These are phyloP conservation scores for Philypnodon macrostomus DNA, from an alignment of 2,797 vertebrate species.

Conservation along the genomic window DNA sequence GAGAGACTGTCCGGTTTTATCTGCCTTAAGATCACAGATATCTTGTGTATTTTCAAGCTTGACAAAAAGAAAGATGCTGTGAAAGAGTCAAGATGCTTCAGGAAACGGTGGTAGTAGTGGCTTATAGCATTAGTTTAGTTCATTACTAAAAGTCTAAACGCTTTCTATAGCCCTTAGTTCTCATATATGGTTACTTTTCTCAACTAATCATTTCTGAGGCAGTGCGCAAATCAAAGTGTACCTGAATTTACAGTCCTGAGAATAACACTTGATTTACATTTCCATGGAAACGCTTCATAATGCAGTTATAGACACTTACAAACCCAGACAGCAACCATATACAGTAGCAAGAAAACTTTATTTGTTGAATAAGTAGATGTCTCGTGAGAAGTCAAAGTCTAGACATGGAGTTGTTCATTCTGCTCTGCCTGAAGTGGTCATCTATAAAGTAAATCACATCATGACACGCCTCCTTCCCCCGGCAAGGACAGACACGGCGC, in stretches of 20 bases:
- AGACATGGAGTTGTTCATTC: slow-evolving; percentile 41
- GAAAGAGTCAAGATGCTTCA: background rate
- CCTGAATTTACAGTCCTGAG: slow-evolving; percentile 11
- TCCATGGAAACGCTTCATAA: slow-evolving; percentile 36
- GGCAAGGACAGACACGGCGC: slow-evolving; percentile 62
- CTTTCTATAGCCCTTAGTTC: slow-evolving; percentile 1
- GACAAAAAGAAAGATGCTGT: background rate
- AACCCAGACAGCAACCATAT: slow-evolving; percentile 7
- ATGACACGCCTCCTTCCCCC: slow-evolving; percentile 60
- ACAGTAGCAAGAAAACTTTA: slow-evolving; percentile 31
- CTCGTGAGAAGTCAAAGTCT: slow-evolving; percentile 47
- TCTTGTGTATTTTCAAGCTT: background rate
- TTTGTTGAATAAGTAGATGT: slow-evolving; percentile 39
- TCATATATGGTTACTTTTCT: slow-evolving; percentile 3
- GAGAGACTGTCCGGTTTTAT: background rate
- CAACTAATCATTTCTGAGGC: slow-evolving; percentile 11
- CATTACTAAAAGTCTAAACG: background rate
- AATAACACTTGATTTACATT: slow-evolving; percentile 7
- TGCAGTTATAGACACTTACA: too few relatives aligned
- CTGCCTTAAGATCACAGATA: background rate
- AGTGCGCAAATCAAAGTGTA: slow-evolving; percentile 1
- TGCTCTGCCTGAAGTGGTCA: slow-evolving; percentile 41
- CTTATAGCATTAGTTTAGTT: too few relatives aligned
- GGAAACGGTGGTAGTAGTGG: too few relatives aligned
- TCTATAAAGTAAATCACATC: slow-evolving; percentile 49